A percentile compares a stretch with the other conserved stretches of the same genome.
These are phyloP conservation scores for Corbicula japonica DNA, from an alignment of 2,888 invertebrate genomes.

Conservation along the genomic window DNA sequence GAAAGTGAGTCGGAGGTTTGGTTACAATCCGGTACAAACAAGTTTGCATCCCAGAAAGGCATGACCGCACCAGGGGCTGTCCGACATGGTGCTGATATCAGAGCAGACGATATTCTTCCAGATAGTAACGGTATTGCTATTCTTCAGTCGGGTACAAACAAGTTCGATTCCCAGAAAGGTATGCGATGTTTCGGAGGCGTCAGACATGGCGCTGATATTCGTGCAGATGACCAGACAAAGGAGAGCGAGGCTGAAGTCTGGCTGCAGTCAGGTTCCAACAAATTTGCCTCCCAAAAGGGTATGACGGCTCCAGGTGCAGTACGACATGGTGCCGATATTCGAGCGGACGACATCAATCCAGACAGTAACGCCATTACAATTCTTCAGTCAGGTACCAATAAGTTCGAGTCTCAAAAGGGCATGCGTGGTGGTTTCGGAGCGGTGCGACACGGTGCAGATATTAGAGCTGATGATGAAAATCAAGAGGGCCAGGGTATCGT, in stretches of 20 bases:
- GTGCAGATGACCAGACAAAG: slow-evolving; percentile 71
- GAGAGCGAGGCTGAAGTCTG: slow-evolving; percentile 76
- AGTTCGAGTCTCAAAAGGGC: slow-evolving; percentile 84
- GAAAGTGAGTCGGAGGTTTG: slow-evolving; percentile 76
- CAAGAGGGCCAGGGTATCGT: slow-evolving; percentile 80
- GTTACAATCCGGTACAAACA: slow-evolving; percentile 83
- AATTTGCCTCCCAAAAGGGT: slow-evolving; percentile 79
- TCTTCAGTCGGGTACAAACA: slow-evolving; percentile 84
- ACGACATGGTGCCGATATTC: slow-evolving; percentile 84
- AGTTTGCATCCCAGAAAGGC: slow-evolving; percentile 82
- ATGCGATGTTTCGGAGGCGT: slow-evolving; percentile 80
- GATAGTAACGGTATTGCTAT: slow-evolving; percentile 69
- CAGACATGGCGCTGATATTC: slow-evolving; percentile 81
- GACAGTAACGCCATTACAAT: slow-evolving; percentile 82
- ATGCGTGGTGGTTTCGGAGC: slow-evolving; percentile 80
- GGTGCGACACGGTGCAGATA: slow-evolving; percentile 84
- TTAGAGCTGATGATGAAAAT: slow-evolving; percentile 80
- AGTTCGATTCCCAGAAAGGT: slow-evolving; percentile 82
- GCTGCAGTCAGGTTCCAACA: slow-evolving; percentile 81
- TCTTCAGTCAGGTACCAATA: slow-evolving; percentile 85
- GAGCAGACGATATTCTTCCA: slow-evolving; percentile 70
- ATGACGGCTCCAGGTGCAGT: slow-evolving; percentile 78
- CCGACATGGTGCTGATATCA: slow-evolving; percentile 84
- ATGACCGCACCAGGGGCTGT: slow-evolving; percentile 81
- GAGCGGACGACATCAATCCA: slow-evolving; percentile 80